Conservation (phyloP, 2,113 vertebrate species). For the Sphyrna mokarran region DNA sequence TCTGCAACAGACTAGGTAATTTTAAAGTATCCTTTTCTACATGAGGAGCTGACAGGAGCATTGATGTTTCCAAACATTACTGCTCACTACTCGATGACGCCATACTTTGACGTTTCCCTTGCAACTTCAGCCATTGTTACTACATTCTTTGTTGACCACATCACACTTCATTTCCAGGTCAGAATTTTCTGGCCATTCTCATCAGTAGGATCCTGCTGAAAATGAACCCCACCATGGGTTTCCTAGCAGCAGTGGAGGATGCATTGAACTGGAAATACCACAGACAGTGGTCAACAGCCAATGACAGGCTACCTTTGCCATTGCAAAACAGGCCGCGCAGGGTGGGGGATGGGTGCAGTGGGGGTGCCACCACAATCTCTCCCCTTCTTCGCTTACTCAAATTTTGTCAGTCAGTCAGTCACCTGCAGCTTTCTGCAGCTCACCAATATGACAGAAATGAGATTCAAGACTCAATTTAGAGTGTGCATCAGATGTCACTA, state of each 20-base stretch:
- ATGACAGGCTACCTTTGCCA: no score
- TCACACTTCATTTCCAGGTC: neutral
- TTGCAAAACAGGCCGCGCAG: no score
- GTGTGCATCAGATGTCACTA: neutral
- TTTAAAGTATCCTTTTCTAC: neutral
- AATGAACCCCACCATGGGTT: no score
- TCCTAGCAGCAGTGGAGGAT: no score
- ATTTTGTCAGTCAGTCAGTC: neutral
- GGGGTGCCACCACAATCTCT: no score
- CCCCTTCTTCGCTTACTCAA: neutral
- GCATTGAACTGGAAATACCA: no score
- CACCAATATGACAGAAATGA: neutral
- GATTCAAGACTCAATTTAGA: neutral
- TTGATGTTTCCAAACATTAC: neutral
- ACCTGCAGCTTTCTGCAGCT: neutral
- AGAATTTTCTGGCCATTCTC: no score
- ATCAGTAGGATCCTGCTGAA: no score
- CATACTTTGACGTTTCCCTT: neutral
- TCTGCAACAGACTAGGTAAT: neutral
- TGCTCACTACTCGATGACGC: neutral
- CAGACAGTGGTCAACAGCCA: no score
- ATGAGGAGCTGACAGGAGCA: neutral
- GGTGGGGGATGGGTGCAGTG: no score
- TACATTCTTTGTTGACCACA: neutral
- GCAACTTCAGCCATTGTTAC: neutral